These are phyloP conservation scores for Phaedon cochleariae DNA, from an alignment of 2,888 invertebrate species.

Conservation along the genomic window DNA sequence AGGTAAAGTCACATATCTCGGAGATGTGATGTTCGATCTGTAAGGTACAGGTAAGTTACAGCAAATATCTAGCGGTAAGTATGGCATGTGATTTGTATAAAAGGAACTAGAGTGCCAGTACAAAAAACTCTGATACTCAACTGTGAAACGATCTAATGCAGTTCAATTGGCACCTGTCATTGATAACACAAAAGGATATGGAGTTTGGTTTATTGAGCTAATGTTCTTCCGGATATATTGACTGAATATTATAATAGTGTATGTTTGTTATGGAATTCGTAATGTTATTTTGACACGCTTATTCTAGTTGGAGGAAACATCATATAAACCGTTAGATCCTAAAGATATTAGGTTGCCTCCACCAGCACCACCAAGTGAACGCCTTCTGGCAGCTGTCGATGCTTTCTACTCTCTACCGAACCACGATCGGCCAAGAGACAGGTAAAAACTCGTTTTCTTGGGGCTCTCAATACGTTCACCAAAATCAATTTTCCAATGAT, in stretches of 20 bases:
- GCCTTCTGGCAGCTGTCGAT: conserved; percentile 91
- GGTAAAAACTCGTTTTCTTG: conserved; percentile 64
- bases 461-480: conserved; percentile 21
- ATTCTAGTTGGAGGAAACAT: conserved; percentile 82
- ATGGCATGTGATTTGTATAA: no score
- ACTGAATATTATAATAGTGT: neutral
- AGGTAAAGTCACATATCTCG: no score
- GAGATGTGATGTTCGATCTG: no score
- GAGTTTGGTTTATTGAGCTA: no score
- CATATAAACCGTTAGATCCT: conserved; percentile 90
- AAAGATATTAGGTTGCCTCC: conserved; percentile 91
- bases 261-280: conserved; percentile 23
- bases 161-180: no score
- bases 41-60: no score
- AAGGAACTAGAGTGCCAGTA: no score
- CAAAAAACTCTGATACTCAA: no score
- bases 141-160: no score
- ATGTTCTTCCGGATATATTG: neutral
- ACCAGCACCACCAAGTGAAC: conserved; percentile 93
- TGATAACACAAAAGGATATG: neutral
- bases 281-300: conserved; percentile 47
- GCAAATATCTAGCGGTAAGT: no score
- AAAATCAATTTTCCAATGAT: neutral
- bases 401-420: conserved; percentile 95
- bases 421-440: conserved; percentile 94